Evolutionary conservation across 1,140 invertebrate species (phyloP), one percentile per base, ranked within the genome.

Genomic region (Rhizoglyphus robini): DNA sequence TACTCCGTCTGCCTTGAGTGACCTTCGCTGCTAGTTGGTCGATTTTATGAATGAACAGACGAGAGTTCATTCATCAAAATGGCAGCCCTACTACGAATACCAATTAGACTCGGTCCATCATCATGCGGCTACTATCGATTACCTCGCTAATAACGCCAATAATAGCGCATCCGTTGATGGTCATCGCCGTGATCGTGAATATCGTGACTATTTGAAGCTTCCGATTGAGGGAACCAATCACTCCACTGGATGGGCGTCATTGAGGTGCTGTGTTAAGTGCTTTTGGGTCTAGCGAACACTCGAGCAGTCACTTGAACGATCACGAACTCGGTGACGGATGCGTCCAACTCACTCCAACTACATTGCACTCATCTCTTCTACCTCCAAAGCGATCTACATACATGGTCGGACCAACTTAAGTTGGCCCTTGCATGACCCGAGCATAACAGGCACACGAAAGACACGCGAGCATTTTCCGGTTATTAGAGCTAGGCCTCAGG

Each of bases 11-110:
- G 36, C 18, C 36, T 8, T 18, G 36, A 41, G 36, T 41, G 36
- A 41, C 36, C 36, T 41, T 41, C 36, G 36, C 8, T 41, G 36
- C 36, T 41, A 11, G 36, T 11, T 41, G 8, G 36, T 41, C 36
- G 36, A 54, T 54, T 54, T 54, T 54, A 23, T 54, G 51, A 54
- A 54, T 54, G 51, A 54, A 54, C 51, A 54, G 51, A 8, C 51
- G 31, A 54, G 8, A 32, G 8, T 54, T 23, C 51, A 54, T 54
- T 54, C 51, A 54, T 54, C 51, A 54, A 54, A 54, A 54, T 54
- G 51, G 51, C 51, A 54, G 51, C 51, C 8, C 51, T 32, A 54
- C 51, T 54, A 54, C 51, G 8, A 54, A 8, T 54, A 32, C 23
- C 51, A 54, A 54, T 54, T 54, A 54, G 51, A 32, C 51, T 54